Percentiles rank a stretch among this genome's conserved stretches.
Evolutionary conservation across 2,888 invertebrate genomes (phyloP).

Genomic region (Lysandra bellargus): DNA sequence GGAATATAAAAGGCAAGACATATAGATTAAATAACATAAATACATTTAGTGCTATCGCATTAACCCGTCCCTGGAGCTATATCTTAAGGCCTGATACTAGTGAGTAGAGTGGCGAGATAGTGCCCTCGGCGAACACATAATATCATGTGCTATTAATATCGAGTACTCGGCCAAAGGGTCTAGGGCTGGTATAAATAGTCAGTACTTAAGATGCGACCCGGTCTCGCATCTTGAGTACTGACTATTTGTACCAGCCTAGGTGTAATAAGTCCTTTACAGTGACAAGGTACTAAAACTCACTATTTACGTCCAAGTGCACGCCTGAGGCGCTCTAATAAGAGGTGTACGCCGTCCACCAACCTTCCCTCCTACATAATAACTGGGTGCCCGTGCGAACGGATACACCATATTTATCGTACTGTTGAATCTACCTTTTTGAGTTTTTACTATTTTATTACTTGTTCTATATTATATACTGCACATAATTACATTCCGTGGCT

Average conservation of each 20-base stretch:
- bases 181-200: too few species aligned
- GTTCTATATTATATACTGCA: not conserved
- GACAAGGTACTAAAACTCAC: constrained; percentile 17
- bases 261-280: not conserved
- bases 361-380: constrained; percentile 51
- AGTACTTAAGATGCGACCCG: too few species aligned
- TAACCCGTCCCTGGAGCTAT: not conserved
- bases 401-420: constrained; percentile 56
- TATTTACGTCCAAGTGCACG: constrained; percentile 32
- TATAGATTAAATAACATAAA: not conserved
- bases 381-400: constrained; percentile 56
- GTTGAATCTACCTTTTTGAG: constrained; percentile 42
- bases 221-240: too few species aligned
- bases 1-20: too few species aligned
- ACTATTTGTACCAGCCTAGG: too few species aligned
- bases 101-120: too few species aligned
- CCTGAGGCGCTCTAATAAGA: constrained; percentile 41
- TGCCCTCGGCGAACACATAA: too few species aligned
- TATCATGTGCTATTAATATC: too few species aligned
- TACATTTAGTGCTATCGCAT: not conserved
- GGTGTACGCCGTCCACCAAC: constrained; percentile 36
- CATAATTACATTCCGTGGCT: not conserved
- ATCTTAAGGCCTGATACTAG: too few species aligned
- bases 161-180: too few species aligned
- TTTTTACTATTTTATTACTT: constrained; percentile 29